A percentile compares a stretch with the other conserved stretches of the same genome.
Evolutionary conservation across 2,797 vertebrate genomes (phyloP).

Genomic region (Morelia viridis): DNA sequence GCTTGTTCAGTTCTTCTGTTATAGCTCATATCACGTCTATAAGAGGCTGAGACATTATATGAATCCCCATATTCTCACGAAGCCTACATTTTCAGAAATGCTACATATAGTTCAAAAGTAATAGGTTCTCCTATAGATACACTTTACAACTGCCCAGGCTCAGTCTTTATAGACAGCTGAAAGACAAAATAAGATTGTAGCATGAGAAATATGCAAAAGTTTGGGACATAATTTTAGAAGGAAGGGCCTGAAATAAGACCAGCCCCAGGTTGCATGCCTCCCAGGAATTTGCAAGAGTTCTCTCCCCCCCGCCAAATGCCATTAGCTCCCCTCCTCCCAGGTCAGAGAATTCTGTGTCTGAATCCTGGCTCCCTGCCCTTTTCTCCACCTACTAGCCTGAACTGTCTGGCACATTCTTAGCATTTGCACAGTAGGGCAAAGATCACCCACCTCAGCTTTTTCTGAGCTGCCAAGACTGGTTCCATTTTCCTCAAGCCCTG

Average conservation of each 20-base stretch:
- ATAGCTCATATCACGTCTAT: background rate
- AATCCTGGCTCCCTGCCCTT: constrained; percentile 66
- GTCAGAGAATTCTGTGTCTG: constrained; percentile 57
- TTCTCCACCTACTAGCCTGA: constrained; percentile 56
- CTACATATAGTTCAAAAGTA: background rate
- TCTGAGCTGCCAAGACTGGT: constrained; percentile 3
- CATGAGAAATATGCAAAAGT: background rate
- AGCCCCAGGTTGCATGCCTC: background rate
- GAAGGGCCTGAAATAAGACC: background rate
- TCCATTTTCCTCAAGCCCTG: constrained; percentile 9
- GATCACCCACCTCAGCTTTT: constrained; percentile 22
- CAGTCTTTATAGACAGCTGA: background rate
- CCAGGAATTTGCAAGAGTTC: background rate
- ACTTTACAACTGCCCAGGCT: background rate
- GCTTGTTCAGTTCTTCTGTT: background rate
- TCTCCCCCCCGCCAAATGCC: background rate
- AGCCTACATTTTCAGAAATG: background rate
- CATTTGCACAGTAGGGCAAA: constrained; percentile 32
- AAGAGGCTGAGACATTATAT: background rate
- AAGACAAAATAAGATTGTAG: background rate
- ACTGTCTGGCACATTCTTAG: constrained; percentile 14
- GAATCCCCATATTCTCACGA: background rate
- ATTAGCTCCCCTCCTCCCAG: background rate
- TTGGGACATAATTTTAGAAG: background rate
- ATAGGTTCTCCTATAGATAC: background rate